Conservation (phyloP, 2,797 vertebrate genomes). For the Balearica regulorum region DNA sequence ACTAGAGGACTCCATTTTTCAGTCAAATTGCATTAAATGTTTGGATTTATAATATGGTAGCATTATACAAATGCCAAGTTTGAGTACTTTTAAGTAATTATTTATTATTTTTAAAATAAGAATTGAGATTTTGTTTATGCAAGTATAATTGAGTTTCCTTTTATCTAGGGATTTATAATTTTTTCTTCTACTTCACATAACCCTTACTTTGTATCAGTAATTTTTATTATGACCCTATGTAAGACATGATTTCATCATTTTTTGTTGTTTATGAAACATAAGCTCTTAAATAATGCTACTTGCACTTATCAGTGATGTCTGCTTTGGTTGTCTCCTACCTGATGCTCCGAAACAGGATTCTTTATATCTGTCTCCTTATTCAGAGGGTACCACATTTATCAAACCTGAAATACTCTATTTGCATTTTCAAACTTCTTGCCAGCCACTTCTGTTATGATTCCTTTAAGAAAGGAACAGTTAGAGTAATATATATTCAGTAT, state of each 20-base stretch:
- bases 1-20: background rate
- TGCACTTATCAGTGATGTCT: background rate
- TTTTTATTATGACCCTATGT: background rate
- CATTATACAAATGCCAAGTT: background rate
- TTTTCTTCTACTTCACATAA: background rate
- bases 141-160: background rate
- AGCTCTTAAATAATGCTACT: background rate
- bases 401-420: background rate
- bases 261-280: background rate
- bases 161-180: background rate
- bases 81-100: background rate
- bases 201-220: background rate
- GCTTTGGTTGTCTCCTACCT: background rate
- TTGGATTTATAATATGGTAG: background rate
- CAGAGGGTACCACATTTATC: background rate
- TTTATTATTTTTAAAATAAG: background rate
- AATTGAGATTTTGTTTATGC: background rate
- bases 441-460: background rate
- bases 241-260: background rate
- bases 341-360: background rate
- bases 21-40: background rate
- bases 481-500: background rate
- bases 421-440: background rate
- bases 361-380: background rate
- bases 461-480: background rate